These are phyloP conservation scores for Gisinianus flammeolus DNA, from an alignment of 2,888 invertebrate genomes.

Conservation along the genomic window DNA sequence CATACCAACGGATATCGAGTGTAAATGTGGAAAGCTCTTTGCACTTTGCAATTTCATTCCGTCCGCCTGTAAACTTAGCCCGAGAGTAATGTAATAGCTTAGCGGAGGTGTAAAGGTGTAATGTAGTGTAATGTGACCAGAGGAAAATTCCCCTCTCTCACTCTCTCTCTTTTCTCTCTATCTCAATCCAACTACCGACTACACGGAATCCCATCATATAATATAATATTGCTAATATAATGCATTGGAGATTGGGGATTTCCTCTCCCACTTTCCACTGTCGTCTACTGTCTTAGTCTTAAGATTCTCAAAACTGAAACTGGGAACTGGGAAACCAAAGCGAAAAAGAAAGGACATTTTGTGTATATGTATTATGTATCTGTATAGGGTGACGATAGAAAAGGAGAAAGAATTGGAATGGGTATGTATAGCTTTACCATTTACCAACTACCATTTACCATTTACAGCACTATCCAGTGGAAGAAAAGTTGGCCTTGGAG, in stretches of 20 bases:
- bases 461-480: too few species aligned
- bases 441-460: too few species aligned
- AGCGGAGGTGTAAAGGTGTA: background rate
- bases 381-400: too few species aligned
- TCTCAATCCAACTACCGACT: background rate
- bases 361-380: background rate
- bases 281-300: background rate
- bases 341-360: background rate
- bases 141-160: conserved; percentile 21
- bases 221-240: conserved; percentile 39
- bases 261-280: background rate
- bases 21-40: conserved; percentile 11
- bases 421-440: too few species aligned
- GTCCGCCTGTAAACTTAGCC: background rate
- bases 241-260: conserved; percentile 45
- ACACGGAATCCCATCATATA: conserved; percentile 26
- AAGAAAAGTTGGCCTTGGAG: too few species aligned
- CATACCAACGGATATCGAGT: background rate
- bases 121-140: conserved; percentile 29
- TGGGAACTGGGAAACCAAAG: too few species aligned
- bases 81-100: conserved; percentile 11
- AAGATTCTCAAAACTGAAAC: background rate
- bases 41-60: background rate
- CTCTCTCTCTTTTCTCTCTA: conserved; percentile 22
- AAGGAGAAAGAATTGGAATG: too few species aligned